Base-by-base conservation (phyloP, 2,888 invertebrate species). In the Aplocera efformata region DNA sequence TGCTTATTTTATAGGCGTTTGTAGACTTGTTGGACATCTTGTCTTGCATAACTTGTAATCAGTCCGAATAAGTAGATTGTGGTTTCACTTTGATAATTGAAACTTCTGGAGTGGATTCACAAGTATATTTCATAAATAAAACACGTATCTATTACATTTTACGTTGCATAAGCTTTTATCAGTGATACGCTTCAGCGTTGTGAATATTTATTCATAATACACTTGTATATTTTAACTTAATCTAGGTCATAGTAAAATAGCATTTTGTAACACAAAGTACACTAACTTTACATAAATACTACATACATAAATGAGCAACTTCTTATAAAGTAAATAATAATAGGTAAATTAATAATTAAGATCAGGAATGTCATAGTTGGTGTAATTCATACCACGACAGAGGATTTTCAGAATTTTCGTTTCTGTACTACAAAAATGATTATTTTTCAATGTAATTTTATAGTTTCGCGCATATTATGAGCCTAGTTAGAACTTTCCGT, bases 121-220 rank as follows among this genome's bases (percentile, higher is more conserved):
- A 68, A 53, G 42, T 48, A 47, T 37, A 35, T 43, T 79, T 80
- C 76, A 77, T 79, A 82, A 83, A 81, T 76, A 80, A 80, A 81
- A 62, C 56, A 63, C 66, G 29, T 20, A 29, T 17, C 13, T 17
- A 63, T 75, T 77, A 80, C 76, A 76, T 64, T 22, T 68, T 58
- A 77, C 61, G 72, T 67, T 61, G 81, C 75, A 66, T 63, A 84
- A 84, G 85, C 85, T 72, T 62, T 50, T 58, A 55, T 70, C 60
- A 58, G 62, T 72, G 74, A 63, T 67, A 68, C 72, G 74, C 73
- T 63, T 61, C 72, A 74, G 74, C 78, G 58, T 61, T 40, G 48
- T 43, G 42, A 41, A 39, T 35, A 45, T 36, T 42, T 38, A 31
- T 37, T 30, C 35, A 36, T 41, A 40, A 28, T 40, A 25, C 32